Conservation (phyloP, 2,888 invertebrate genomes). For the Oscheius sp. region DNA sequence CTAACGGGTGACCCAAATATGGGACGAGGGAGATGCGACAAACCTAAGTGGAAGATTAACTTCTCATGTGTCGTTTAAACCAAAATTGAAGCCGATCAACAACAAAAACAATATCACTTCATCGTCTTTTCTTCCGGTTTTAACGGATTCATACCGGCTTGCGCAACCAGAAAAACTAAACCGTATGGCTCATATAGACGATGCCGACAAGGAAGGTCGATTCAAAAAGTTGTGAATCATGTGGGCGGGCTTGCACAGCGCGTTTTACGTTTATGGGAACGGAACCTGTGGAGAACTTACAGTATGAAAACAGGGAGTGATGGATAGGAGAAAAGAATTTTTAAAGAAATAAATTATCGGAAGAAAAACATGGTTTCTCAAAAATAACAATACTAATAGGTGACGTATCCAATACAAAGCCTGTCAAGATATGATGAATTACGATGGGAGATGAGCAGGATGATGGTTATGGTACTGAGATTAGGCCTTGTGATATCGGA, state of each 20-base stretch:
- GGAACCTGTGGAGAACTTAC: background rate
- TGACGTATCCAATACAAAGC: no score
- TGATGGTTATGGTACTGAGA: no score
- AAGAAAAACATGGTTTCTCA: no score
- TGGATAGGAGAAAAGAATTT: no score
- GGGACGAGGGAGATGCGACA: background rate
- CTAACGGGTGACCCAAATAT: constrained; percentile 28
- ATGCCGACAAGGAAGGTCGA: constrained; percentile 4
- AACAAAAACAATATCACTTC: no score
- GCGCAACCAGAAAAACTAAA: no score
- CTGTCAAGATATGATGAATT: no score
- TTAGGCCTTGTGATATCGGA: no score
- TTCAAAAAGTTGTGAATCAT: constrained; percentile 23
- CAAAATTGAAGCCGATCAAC: background rate
- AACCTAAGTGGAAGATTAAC: constrained; percentile 13
- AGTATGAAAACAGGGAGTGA: background rate
- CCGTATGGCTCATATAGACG: constrained; percentile 1
- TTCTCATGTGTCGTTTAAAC: constrained; percentile 24
- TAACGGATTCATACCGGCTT: background rate
- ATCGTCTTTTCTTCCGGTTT: no score
- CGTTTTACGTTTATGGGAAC: constrained; percentile 7
- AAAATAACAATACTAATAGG: no score
- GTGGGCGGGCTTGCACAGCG: constrained; percentile 2
- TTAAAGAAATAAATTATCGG: no score
- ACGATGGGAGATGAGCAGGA: no score